Evolutionary conservation across 2,888 invertebrate species (phyloP).

Genomic region (Latrodectus elegans): DNA sequence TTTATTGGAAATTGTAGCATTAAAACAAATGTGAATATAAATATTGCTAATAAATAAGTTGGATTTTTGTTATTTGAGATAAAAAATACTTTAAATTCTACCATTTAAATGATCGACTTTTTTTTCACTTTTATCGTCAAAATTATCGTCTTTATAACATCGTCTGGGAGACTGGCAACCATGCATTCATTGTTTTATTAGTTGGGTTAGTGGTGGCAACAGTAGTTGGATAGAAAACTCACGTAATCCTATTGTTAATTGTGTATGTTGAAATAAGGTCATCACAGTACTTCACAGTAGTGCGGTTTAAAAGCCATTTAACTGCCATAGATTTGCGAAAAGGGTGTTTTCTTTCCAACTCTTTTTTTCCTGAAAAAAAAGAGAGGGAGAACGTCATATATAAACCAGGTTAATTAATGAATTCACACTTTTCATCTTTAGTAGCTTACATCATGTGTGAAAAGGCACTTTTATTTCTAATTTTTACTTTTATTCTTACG

Average conservation of each 20-base stretch:
- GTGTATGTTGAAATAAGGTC: conserved; percentile 52
- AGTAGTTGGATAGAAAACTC: conserved; percentile 21
- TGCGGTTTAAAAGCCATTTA: conserved; percentile 1
- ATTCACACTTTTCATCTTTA: conserved; percentile 5
- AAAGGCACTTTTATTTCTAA: no score
- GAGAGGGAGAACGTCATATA: neutral
- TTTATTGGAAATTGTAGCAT: no score
- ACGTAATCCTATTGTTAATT: conserved; percentile 65
- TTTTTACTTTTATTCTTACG: no score
- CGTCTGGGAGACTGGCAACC: conserved; percentile 23
- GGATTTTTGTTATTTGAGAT: no score
- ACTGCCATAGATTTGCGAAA: conserved; percentile 13
- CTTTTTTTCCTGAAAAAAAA: neutral
- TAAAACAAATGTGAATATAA: no score
- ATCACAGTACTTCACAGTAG: conserved; percentile 21
- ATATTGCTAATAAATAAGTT: no score
- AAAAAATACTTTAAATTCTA: no score
- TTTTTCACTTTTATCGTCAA: no score
- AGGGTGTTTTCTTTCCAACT: neutral
- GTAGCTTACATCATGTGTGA: no score
- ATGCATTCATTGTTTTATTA: conserved; percentile 48
- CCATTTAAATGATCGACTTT: no score
- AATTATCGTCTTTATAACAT: no score
- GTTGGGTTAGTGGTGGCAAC: conserved; percentile 56
- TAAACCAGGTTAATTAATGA: conserved; percentile 16